A percentile compares a stretch with the other conserved stretches of the same genome.
Conservation (phyloP, 2,888 invertebrate genomes). For the Himalopsyche anomala region DNA sequence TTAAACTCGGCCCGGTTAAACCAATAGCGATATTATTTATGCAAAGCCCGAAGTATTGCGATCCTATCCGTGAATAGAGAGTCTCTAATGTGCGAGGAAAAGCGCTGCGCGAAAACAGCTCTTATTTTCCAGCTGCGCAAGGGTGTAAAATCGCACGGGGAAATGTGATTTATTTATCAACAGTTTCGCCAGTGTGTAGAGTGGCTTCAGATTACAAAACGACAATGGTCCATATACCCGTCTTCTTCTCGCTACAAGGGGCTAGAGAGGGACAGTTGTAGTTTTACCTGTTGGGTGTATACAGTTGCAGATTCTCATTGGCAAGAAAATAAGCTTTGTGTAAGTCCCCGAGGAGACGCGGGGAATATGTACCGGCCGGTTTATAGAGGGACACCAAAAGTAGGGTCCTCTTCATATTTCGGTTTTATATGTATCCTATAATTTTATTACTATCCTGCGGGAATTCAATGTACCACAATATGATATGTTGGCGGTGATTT, state of each 20-base stretch:
- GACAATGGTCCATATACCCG: not conserved
- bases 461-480: conserved; percentile 27
- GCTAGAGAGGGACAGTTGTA: conserved; percentile 43
- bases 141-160: conserved; percentile 60
- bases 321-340: conserved; percentile 65
- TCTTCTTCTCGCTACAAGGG: not conserved
- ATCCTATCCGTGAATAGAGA: conserved; percentile 57
- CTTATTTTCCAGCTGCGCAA: conserved; percentile 51
- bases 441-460: conserved; percentile 58
- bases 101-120: conserved; percentile 49
- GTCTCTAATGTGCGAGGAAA: conserved; percentile 49
- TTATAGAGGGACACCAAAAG: conserved; percentile 55
- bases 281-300: conserved; percentile 47
- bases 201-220: conserved; percentile 48
- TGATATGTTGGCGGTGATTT: conserved; percentile 45
- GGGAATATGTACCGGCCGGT: conserved; percentile 55
- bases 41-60: conserved; percentile 70
- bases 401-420: conserved; percentile 55
- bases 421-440: conserved; percentile 59
- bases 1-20: conserved; percentile 58
- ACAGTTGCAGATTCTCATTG: conserved; percentile 62
- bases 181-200: conserved; percentile 54
- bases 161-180: conserved; percentile 66
- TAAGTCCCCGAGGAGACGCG: conserved; percentile 59
- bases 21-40: conserved; percentile 78